Conservation (phyloP, 1,140 invertebrate species). For the Gonatopus flavifemur region DNA sequence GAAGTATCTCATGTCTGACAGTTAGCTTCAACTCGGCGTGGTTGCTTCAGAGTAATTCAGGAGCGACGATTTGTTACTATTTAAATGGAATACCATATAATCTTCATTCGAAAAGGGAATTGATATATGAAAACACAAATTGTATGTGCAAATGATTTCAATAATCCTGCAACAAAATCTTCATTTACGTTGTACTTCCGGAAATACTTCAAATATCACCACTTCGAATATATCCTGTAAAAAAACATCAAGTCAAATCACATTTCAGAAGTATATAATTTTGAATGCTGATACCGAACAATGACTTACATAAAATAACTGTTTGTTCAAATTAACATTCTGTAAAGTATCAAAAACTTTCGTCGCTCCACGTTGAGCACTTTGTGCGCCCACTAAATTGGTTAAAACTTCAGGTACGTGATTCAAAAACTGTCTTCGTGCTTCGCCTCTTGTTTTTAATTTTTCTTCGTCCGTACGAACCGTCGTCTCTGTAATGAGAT, state of each 20-base stretch:
- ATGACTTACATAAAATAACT: slow-evolving; percentile 83
- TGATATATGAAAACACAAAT: too few relatives aligned
- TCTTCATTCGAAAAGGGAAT: too few relatives aligned
- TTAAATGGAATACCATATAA: too few relatives aligned
- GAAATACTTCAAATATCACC: slow-evolving; percentile 73
- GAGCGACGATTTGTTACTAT: too few relatives aligned
- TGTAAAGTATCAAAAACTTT: slow-evolving; percentile 89
- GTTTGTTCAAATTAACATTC: slow-evolving; percentile 84
- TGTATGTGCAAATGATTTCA: too few relatives aligned
- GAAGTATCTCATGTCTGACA: too few relatives aligned
- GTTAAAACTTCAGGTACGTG: slow-evolving; percentile 79
- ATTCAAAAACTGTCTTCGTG: slow-evolving; percentile 68
- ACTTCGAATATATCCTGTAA: slow-evolving; percentile 74
- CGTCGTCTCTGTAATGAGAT: slow-evolving; percentile 60
- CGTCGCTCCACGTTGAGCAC: slow-evolving; percentile 76
- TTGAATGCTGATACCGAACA: slow-evolving; percentile 1
- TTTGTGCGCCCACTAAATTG: slow-evolving; percentile 82
- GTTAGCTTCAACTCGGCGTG: too few relatives aligned
- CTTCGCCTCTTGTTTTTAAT: slow-evolving; percentile 65
- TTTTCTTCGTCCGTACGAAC: slow-evolving; percentile 70
- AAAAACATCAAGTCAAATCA: slow-evolving; percentile 17
- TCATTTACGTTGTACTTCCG: slow-evolving; percentile 65
- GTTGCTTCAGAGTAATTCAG: too few relatives aligned
- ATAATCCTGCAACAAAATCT: too few relatives aligned
- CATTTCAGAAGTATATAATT: neutral